These are phyloP conservation scores for Lamellibrachia columna DNA, from an alignment of 2,888 invertebrate species.

Conservation along the genomic window DNA sequence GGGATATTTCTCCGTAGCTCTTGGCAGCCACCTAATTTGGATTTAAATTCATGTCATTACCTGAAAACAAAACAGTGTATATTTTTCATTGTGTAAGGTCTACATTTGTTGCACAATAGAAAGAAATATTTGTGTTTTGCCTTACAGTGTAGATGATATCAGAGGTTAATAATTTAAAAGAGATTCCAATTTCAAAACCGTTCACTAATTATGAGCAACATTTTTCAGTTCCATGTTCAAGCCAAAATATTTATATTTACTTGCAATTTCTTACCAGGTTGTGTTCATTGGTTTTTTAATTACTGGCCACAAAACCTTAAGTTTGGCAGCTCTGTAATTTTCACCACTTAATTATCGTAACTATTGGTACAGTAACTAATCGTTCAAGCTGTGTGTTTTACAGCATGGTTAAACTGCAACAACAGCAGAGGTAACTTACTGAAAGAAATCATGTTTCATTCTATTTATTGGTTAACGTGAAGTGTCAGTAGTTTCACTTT, in stretches of 20 bases:
- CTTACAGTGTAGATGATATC: not conserved
- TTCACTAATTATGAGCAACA: not conserved
- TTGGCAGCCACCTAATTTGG: not conserved
- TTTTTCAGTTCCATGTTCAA: not conserved
- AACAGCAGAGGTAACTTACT: not conserved
- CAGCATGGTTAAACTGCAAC: not conserved
- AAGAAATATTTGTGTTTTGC: not conserved
- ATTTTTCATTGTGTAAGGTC: no score
- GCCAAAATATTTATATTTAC: conserved; percentile 3
- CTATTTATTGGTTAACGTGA: not conserved
- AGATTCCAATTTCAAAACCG: not conserved
- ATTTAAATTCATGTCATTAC: not conserved
- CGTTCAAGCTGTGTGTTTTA: conserved; percentile 4
- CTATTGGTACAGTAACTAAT: not conserved
- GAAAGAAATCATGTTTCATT: not conserved
- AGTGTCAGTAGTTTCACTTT: not conserved
- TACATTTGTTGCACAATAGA: not conserved
- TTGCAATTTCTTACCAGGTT: conserved; percentile 3
- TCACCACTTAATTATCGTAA: not conserved
- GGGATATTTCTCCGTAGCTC: not conserved
- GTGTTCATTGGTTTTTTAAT: conserved; percentile 12
- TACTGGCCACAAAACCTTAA: not conserved
- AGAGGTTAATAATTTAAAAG: not conserved
- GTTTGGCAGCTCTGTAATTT: conserved; percentile 10
- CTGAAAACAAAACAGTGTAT: not conserved